These are phyloP conservation scores for Geotrypetes seraphini DNA, from an alignment of 2,797 vertebrate species.

Conservation along the genomic window DNA sequence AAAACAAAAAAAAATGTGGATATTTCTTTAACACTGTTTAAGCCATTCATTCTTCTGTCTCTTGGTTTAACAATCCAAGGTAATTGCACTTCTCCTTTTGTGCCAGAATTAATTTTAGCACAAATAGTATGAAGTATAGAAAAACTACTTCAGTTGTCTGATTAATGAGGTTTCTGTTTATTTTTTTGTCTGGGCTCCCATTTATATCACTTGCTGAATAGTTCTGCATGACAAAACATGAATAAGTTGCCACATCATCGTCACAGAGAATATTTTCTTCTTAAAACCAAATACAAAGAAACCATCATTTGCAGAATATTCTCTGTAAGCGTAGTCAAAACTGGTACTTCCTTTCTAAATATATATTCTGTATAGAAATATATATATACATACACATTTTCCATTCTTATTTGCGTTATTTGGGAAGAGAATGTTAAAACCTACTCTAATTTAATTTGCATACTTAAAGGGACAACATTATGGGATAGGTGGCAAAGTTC, in stretches of 20 bases:
- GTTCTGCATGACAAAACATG: background rate
- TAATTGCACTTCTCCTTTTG: constrained; percentile 15
- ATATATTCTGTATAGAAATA: constrained; percentile 7
- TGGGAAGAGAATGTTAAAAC: background rate
- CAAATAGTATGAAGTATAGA: constrained; percentile 14
- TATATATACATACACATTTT: no score
- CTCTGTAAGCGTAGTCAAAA: no score
- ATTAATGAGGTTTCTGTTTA: constrained; percentile 13
- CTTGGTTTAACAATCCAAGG: background rate
- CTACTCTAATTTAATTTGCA: no score
- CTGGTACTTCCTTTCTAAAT: background rate
- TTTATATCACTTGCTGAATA: constrained; percentile 2
- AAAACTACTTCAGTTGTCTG: constrained; percentile 15
- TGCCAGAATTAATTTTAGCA: constrained; percentile 3
- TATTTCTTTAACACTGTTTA: no score
- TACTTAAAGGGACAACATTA: no score
- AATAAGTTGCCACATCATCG: no score
- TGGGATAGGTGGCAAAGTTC: no score
- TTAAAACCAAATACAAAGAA: background rate
- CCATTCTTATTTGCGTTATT: background rate
- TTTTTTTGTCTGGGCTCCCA: constrained; percentile 4
- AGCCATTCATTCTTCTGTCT: background rate
- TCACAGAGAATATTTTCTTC: constrained; percentile 4
- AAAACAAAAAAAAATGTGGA: no score
- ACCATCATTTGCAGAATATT: no score